Percentiles rank a stretch among this genome's conserved stretches.
Evolutionary conservation across 2,113 vertebrate species (phyloP).

Genomic region (Caracal caracal): DNA sequence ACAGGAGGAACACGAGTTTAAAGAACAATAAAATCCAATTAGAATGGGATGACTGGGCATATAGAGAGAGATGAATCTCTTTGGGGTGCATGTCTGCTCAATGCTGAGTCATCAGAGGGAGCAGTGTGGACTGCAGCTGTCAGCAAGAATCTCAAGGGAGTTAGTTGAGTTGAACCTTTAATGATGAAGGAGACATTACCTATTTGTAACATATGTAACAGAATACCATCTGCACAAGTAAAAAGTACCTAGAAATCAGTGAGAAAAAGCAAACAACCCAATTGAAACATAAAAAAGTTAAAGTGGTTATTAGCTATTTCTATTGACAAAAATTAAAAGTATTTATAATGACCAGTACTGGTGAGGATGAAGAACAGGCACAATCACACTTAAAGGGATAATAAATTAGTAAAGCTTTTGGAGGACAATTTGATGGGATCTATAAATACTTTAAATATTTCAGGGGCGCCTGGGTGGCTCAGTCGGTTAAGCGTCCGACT

Average conservation of each 20-base stretch:
- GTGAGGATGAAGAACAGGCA: neutral
- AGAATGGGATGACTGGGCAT: neutral
- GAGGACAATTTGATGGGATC: neutral
- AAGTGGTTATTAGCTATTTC: neutral
- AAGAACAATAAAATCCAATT: neutral
- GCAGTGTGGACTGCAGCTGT: neutral
- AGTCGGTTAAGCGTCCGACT: too few relatives aligned
- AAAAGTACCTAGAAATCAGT: neutral
- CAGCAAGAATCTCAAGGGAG: neutral
- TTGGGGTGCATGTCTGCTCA: neutral
- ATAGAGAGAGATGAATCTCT: neutral
- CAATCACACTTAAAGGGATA: neutral
- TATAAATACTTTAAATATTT: neutral
- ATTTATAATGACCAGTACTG: neutral
- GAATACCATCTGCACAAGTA: neutral
- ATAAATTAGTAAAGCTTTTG: conserved; percentile 28
- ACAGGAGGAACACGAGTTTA: neutral
- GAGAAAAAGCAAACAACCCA: neutral
- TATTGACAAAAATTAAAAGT: conserved; percentile 4
- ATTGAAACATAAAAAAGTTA: neutral
- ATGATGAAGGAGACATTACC: neutral
- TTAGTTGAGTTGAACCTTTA: neutral
- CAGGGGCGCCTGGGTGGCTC: neutral
- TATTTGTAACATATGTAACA: conserved; percentile 17
- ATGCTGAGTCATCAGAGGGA: neutral